Evolutionary conservation across 2,113 vertebrate genomes (phyloP), one percentile per base, ranked within the genome.

Genomic region (Corythaixoides concolor): DNA sequence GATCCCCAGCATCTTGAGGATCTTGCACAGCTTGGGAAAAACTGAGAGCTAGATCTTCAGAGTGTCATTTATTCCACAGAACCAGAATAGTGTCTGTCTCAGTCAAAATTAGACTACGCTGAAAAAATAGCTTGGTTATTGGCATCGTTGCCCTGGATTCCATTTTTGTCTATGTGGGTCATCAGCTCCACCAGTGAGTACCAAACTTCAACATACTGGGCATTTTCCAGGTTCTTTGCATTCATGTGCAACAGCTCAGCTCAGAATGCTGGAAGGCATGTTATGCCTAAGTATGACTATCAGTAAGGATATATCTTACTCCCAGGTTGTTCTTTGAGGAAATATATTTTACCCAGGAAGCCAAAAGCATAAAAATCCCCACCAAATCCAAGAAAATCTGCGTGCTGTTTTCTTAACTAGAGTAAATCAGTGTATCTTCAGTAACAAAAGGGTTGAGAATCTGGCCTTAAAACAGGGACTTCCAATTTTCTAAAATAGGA

Each of bases 401-500:
- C 1, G 1, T 50, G 9, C 1, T 2, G 0, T 68, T 15, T 43
- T 64, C 12, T 78, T 68, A 78, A 43, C 23, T 55, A 35, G 8
- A 1, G 0, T 12, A 59, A 87, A 43, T 68, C n/a, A 26, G 18
- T 37, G 9, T 75, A 37, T 33, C 33, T 68, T 81, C 27, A 81
- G 39, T 24, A 81, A 43, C 2, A 78, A 81, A 69, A 81, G 1
- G 8, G 12, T 45, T 60, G 35, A 68, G 66, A 66, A 69, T 35
- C 58, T 93, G 78, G 5, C 28, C 58, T 15, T 53, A 53, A 76
- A 20, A 62, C 35, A 35, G 20, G 15, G 33, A 33, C 15, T 85
- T 93, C 53, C 64, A 47, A 21, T 88, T 88, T 88, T 73, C 77
- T 94, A 58, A 76, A 89, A 78, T 32, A 85, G 5, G 75, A 93